Evolutionary conservation across 2,797 vertebrate species (phyloP).

Genomic region (Gymnodraco acuticeps): DNA sequence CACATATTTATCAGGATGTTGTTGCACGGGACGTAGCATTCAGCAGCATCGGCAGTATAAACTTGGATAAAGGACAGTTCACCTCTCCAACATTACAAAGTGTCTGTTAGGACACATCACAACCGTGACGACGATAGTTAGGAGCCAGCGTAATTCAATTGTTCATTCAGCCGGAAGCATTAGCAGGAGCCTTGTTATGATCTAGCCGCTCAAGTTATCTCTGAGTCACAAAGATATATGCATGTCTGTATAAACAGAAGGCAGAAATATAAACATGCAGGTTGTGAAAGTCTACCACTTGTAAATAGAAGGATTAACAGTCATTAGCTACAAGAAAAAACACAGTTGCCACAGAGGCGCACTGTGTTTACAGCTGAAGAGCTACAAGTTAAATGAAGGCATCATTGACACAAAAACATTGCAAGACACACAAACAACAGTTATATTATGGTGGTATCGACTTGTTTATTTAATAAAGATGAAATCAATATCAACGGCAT

Average conservation of each 20-base stretch:
- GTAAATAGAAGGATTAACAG: constrained; percentile 46
- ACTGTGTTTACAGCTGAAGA: not conserved
- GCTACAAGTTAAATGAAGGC: not conserved
- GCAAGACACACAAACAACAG: not conserved
- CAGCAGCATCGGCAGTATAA: not conserved
- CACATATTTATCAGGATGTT: constrained; percentile 2
- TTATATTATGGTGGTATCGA: not conserved
- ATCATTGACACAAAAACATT: constrained; percentile 1
- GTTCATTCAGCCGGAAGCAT: constrained; percentile 47
- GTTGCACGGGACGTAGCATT: not conserved
- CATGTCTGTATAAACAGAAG: constrained; percentile 36
- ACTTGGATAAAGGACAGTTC: not conserved
- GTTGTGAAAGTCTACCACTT: constrained; percentile 13
- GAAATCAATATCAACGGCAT: not conserved
- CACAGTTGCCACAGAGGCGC: constrained; percentile 8
- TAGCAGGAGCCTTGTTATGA: constrained; percentile 43
- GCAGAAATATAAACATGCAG: constrained; percentile 27
- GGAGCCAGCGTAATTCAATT: constrained; percentile 42
- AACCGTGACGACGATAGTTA: constrained; percentile 30
- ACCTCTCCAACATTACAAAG: constrained; percentile 4
- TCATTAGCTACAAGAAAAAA: constrained; percentile 36
- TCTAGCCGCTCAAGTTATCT: constrained; percentile 31
- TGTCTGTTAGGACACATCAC: constrained; percentile 23
- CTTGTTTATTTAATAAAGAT: not conserved
- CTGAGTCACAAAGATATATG: constrained; percentile 29